A percentile compares a stretch with the other conserved stretches of the same genome.
Evolutionary conservation across 2,113 vertebrate species (phyloP).

Genomic region (Amphiprion percula): DNA sequence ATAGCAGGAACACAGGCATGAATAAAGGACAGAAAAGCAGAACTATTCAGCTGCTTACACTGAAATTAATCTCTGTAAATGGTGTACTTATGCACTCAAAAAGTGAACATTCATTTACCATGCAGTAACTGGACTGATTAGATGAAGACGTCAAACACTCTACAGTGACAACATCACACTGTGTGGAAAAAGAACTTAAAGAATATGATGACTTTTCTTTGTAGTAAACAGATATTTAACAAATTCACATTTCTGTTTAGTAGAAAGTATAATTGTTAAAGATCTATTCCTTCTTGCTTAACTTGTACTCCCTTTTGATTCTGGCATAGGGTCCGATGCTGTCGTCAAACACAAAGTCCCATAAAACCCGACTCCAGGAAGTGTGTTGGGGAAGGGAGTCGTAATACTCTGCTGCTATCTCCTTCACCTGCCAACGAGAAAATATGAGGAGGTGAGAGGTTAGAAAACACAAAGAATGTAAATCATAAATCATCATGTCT

Average conservation of each 20-base stretch:
- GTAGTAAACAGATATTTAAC: neutral
- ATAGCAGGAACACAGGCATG: conserved; percentile 1
- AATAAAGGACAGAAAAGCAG: conserved; percentile 21
- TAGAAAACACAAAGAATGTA: neutral
- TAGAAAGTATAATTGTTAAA: neutral
- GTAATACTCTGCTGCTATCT: conserved; percentile 96
- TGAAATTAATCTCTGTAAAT: neutral
- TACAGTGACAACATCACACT: neutral
- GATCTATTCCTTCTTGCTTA: conserved; percentile 79
- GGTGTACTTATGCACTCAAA: conserved; percentile 1
- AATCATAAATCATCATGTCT: no score
- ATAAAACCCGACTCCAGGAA: conserved; percentile 94
- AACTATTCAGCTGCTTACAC: neutral
- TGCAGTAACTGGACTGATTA: neutral
- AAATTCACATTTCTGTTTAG: conserved; percentile 17
- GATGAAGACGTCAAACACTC: neutral
- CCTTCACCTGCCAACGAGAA: conserved; percentile 88
- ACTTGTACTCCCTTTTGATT: conserved; percentile 91
- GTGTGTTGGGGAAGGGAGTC: conserved; percentile 93
- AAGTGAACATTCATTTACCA: neutral
- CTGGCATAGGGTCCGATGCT: conserved; percentile 92
- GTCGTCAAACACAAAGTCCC: conserved; percentile 96
- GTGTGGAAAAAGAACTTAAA: neutral
- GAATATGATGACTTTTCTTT: neutral
- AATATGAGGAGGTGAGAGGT: neutral